Conservation (phyloP, 2,113 vertebrate species). For the Calypte anna region DNA sequence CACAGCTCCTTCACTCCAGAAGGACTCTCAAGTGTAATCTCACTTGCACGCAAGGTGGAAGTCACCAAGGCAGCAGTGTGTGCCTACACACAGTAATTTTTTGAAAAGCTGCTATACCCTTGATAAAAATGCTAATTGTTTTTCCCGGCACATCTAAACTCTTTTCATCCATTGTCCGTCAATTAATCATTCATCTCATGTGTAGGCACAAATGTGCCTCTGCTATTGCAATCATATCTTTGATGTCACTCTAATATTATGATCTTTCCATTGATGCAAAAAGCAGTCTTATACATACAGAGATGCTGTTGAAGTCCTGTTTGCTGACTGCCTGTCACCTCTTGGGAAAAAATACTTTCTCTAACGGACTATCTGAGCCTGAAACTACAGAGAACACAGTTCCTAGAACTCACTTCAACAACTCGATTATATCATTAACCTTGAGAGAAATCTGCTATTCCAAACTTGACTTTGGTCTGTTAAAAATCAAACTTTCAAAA, state of each 20-base stretch:
- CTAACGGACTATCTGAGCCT: background rate
- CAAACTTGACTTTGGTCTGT: background rate
- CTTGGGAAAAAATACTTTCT: background rate
- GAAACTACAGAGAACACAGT: background rate
- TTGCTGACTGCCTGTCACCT: background rate
- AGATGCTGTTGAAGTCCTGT: background rate
- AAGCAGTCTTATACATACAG: background rate
- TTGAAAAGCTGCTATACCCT: background rate
- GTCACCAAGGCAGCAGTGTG: background rate
- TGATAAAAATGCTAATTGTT: background rate
- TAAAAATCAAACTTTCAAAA: background rate
- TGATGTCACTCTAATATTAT: background rate
- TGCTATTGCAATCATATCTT: background rate
- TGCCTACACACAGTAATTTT: rapidly evolving
- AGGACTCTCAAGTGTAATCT: background rate
- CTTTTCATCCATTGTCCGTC: background rate
- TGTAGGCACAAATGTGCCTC: rapidly evolving
- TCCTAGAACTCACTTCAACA: background rate
- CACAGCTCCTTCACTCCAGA: background rate
- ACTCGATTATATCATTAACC: background rate
- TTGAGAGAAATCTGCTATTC: background rate
- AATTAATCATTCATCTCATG: background rate
- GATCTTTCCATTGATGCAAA: background rate
- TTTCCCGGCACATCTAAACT: background rate
- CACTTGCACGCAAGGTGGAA: background rate